phyloP scores from a whole-genome alignment of 2,797 vertebrate species.

The Sarcoramphus papa region DNA sequence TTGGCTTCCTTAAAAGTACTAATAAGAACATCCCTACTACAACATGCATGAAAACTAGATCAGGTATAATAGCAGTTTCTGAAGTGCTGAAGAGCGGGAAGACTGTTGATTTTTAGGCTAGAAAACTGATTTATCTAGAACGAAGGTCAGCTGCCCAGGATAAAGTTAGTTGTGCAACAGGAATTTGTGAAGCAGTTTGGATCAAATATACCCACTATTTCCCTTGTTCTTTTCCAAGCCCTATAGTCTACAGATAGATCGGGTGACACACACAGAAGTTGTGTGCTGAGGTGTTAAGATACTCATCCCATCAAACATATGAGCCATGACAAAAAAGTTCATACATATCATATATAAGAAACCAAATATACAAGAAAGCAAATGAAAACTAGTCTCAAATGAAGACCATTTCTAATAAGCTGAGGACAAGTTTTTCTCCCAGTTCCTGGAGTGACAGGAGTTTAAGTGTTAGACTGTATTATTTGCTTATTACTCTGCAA shows the following conservation, averaged over 20 bases:
- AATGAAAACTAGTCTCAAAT: not conserved
- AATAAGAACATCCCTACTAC: not conserved
- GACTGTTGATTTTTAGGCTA: not conserved
- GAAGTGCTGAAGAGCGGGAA: not conserved
- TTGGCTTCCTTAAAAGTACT: not conserved
- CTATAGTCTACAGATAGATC: not conserved
- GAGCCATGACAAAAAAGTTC: not conserved
- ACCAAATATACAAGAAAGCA: not conserved
- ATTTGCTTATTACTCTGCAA: not conserved
- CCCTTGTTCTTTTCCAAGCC: not conserved
- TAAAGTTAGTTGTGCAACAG: not conserved
- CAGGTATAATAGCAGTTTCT: not conserved
- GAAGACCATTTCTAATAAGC: not conserved
- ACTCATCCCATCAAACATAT: not conserved
- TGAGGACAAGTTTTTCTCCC: not conserved
- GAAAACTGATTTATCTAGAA: not conserved
- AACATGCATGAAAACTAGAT: not conserved
- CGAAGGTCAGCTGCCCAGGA: not conserved
- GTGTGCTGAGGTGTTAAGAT: not conserved
- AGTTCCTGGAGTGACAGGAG: not conserved
- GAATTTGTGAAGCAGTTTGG: not conserved
- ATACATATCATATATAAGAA: not conserved
- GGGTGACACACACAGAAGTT: not conserved
- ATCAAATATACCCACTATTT: not conserved
- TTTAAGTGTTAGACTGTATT: not conserved